Conservation (phyloP, 2,113 vertebrate species). For the Zosterops hypoxanthus region DNA sequence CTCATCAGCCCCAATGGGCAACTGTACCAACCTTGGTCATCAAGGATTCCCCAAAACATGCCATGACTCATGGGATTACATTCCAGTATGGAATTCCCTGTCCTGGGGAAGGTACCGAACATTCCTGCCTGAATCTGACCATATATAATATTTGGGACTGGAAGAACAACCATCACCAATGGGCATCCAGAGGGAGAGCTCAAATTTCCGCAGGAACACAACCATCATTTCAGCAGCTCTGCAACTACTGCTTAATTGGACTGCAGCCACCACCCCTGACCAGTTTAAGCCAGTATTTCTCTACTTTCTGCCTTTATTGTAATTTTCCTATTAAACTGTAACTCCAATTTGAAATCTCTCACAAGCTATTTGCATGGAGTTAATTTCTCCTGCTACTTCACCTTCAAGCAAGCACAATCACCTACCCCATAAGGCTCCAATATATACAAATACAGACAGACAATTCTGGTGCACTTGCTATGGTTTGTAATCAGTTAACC, state of each 20-base stretch:
- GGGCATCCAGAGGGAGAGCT: not conserved
- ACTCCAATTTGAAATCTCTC: not conserved
- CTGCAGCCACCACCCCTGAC: not conserved
- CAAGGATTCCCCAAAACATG: not conserved
- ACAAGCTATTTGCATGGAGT: not conserved
- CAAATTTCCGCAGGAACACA: not conserved
- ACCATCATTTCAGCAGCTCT: not conserved
- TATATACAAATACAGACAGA: not conserved
- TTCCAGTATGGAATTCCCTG: not conserved
- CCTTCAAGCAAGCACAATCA: not conserved
- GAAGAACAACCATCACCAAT: not conserved
- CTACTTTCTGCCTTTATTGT: not conserved
- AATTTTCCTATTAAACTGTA: not conserved
- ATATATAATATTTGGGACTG: not conserved
- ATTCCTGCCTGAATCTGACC: not conserved
- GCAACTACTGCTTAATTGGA: not conserved
- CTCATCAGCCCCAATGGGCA: not conserved
- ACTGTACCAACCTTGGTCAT: not conserved
- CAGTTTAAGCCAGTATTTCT: not conserved
- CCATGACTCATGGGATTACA: not conserved
- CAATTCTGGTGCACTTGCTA: not conserved
- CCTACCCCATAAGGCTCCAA: not conserved
- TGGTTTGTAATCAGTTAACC: not conserved
- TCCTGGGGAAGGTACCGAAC: no score
- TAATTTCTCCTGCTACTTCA: not conserved